phyloP scores from a whole-genome alignment of 1,140 invertebrate species.

The Acyrthosiphon pisum region DNA sequence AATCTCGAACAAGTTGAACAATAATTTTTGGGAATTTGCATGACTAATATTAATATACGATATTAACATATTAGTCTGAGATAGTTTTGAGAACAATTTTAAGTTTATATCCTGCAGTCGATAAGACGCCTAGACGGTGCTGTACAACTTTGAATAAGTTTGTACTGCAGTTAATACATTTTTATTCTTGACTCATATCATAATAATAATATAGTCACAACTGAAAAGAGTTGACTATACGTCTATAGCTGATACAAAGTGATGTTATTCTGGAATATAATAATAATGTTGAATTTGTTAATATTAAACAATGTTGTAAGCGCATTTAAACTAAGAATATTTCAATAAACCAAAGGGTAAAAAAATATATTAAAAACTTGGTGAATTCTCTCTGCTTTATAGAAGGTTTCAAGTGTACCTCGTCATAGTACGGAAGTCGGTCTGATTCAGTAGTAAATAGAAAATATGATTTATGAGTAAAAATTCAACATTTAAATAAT shows the following conservation, averaged over 20 bases:
- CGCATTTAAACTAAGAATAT: not conserved
- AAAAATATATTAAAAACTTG: not conserved
- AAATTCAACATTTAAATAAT: not conserved
- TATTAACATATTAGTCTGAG: not conserved
- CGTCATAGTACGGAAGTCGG: not conserved
- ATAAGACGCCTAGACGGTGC: not conserved
- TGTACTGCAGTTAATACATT: not conserved
- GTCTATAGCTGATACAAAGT: no score
- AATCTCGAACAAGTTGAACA: not conserved
- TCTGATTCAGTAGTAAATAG: not conserved
- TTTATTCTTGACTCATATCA: not conserved
- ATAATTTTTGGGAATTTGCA: not conserved
- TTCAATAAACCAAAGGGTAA: not conserved
- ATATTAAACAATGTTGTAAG: no score
- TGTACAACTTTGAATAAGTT: not conserved
- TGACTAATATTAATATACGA: not conserved
- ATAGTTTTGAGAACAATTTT: not conserved
- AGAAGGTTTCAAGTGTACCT: not conserved
- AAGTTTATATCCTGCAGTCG: not conserved
- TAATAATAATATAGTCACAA: no score
- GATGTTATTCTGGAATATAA: not conserved
- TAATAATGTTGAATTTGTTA: not conserved
- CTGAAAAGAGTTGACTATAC: not conserved
- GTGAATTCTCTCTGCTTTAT: accelerated
- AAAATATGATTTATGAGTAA: not conserved